Base-by-base conservation (phyloP, 1,140 invertebrate species). In the Ericerus pela region DNA sequence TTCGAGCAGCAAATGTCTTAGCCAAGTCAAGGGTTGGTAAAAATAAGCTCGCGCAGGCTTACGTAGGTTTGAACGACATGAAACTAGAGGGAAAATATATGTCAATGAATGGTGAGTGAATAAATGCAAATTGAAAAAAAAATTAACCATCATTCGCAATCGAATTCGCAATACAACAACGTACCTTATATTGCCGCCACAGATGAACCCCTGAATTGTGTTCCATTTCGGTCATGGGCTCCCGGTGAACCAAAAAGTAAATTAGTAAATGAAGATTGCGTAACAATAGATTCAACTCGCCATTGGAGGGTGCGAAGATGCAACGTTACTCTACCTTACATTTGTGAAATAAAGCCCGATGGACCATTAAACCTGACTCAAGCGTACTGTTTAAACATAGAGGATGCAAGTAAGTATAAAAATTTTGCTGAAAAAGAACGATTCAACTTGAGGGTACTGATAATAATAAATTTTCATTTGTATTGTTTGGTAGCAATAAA, bases 221-320 rank as follows among this genome's bases (percentile, higher is more conserved):
- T 72, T 0, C 69, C 72, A 5, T 81, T 74, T 61, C 69, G 78
- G 28, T 79, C 78, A 11, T 84, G 80, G 81, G 77, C 74, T 1
- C 73, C 75, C 3, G 75, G 76, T 1, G 73, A 82, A 60, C 81
- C 81, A 1, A 67, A 66, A 55, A 63, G 64, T 6, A 60, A 64
- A 36, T 61, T 66, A 1, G 60, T 65, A 22, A 68, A 68, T 12
- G 69, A 73, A 53, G 72, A 76, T 33, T 84, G 81, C 56, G 75
- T 75, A 0, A 66, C 69, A n/a, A 61, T 82, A 6, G 72, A 73
- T 26, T 57, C 65, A 11, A 63, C 72, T 5, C 70, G 70, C 28
- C 70, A 71, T 12, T 83, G 81, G 81, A 69, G 65, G 60, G 71
- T 74, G 0, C 63, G 70, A 0, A 57, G 73, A 14, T 83, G 81